These are phyloP conservation scores for Chamaea fasciata DNA, from an alignment of 2,113 vertebrate species.

Conservation along the genomic window DNA sequence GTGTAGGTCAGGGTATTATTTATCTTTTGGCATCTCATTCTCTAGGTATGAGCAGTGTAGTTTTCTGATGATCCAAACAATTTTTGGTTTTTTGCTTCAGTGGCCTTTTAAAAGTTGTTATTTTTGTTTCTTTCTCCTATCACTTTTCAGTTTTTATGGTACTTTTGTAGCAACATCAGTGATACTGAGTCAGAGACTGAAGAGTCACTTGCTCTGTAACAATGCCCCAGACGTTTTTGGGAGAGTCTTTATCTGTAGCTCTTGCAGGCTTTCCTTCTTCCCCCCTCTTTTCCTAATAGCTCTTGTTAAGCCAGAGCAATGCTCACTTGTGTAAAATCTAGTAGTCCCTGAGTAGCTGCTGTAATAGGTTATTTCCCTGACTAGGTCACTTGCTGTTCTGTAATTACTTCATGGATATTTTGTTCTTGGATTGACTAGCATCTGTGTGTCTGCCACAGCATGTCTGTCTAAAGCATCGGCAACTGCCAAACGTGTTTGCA, in stretches of 20 bases:
- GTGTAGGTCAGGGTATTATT: not conserved
- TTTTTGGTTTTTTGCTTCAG: not conserved
- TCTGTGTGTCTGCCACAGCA: not conserved
- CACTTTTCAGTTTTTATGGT: not conserved
- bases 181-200: not conserved
- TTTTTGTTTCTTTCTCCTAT: not conserved
- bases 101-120: not conserved
- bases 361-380: not conserved
- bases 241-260: not conserved
- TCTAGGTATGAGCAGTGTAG: accelerated
- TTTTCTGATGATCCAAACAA: not conserved
- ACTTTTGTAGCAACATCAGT: not conserved
- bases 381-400: not conserved
- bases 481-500: not conserved
- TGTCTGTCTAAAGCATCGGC: not conserved
- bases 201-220: not conserved
- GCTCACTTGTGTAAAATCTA: not conserved
- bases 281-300: not conserved
- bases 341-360: not conserved
- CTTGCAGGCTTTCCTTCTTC: not conserved
- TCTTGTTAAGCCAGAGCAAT: not conserved
- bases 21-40: not conserved
- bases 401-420: not conserved
- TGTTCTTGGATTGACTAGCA: not conserved
- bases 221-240: not conserved